phyloP scores from a whole-genome alignment of 2,113 vertebrate genomes.

The Callithrix jacchus region DNA sequence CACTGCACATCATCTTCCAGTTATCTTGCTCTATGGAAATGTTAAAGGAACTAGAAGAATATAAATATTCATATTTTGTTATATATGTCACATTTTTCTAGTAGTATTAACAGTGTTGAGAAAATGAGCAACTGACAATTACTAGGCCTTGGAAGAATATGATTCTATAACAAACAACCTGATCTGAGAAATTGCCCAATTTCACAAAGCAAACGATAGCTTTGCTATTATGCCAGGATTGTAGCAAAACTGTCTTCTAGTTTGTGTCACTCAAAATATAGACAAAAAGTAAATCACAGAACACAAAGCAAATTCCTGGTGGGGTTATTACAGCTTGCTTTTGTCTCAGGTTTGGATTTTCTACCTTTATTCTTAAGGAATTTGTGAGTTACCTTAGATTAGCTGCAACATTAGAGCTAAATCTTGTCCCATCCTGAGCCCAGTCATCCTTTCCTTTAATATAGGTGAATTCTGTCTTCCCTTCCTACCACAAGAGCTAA shows the following conservation, averaged over 20 bases:
- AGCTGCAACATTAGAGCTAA: not conserved
- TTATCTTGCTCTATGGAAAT: not conserved
- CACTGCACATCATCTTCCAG: not conserved
- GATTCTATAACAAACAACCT: not conserved
- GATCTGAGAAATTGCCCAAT: not conserved
- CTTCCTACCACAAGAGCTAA: not conserved
- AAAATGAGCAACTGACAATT: not conserved
- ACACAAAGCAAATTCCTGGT: not conserved
- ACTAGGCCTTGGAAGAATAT: not conserved
- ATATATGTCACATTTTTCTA: not conserved
- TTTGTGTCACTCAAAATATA: not conserved
- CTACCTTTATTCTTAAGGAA: not conserved
- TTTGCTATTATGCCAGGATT: not conserved
- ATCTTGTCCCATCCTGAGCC: not conserved
- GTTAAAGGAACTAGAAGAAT: not conserved
- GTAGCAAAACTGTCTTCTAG: not conserved
- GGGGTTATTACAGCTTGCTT: not conserved
- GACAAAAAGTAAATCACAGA: not conserved
- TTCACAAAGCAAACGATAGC: not conserved
- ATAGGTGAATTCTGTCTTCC: not conserved
- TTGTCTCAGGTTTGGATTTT: not conserved
- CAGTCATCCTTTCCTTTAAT: not conserved
- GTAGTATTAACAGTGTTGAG: not conserved
- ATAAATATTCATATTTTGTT: not conserved
- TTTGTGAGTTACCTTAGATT: slow-evolving; percentile 2